phyloP scores from a whole-genome alignment of 64 coral and sea anemone species.

The Catalaphyllia jardinei region DNA sequence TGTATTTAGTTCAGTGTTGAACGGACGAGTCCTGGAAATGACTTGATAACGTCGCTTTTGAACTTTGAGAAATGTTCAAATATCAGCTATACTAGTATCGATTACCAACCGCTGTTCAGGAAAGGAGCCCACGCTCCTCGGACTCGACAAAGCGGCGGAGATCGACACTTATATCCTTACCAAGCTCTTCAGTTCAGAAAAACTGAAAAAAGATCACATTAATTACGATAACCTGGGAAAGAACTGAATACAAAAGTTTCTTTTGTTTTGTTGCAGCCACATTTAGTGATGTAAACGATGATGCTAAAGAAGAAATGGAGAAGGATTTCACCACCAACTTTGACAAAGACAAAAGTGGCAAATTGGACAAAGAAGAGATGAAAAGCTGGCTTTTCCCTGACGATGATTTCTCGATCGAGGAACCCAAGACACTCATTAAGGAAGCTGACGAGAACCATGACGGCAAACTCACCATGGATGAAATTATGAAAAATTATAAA shows the following conservation, averaged over 20 bases:
- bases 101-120: no score
- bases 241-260: neutral
- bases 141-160: no score
- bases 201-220: no score
- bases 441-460: conserved; percentile 89
- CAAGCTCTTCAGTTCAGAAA: no score
- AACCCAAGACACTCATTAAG: conserved; percentile 79
- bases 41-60: no score
- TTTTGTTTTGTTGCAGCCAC: conserved; percentile 41
- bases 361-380: conserved; percentile 72
- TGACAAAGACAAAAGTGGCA: conserved; percentile 81
- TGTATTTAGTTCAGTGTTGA: no score
- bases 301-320: conserved; percentile 83
- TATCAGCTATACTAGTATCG: no score
- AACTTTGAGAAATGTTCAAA: no score
- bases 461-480: conserved; percentile 83
- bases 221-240: no score
- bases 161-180: no score
- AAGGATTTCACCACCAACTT: conserved; percentile 78
- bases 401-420: conserved; percentile 77
- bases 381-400: conserved; percentile 82
- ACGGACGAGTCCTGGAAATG: no score
- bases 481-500: conserved; percentile 82
- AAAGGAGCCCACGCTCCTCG: no score
- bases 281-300: conserved; percentile 76